phyloP scores from a whole-genome alignment of 2,797 vertebrate species.

The Jordanella pulchra region DNA sequence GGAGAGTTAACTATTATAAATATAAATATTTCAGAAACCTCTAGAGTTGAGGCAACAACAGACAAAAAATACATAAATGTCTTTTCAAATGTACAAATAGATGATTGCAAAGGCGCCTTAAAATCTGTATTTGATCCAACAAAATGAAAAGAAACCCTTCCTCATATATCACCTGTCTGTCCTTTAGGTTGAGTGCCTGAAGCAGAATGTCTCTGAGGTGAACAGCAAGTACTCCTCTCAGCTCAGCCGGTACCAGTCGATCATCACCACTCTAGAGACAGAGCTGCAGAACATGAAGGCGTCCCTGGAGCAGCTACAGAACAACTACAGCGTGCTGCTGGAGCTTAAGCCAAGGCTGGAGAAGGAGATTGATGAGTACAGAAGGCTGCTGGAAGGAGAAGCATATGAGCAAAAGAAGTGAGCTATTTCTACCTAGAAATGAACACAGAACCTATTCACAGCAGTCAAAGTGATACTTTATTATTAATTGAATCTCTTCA shows the following conservation, averaged over 20 bases:
- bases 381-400: slow-evolving; percentile 85
- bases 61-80: neutral
- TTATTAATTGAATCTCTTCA: neutral
- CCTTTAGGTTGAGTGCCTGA: slow-evolving; percentile 57
- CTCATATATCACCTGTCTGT: neutral
- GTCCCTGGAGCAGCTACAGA: slow-evolving; percentile 59
- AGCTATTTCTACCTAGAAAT: neutral
- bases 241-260: slow-evolving; percentile 64
- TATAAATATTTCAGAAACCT: neutral
- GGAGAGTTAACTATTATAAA: neutral
- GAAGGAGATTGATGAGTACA: slow-evolving; percentile 88
- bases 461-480: neutral
- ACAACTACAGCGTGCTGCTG: slow-evolving; percentile 82
- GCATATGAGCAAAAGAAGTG: slow-evolving; percentile 20
- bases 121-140: neutral
- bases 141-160: neutral
- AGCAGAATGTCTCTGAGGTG: slow-evolving; percentile 39
- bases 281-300: slow-evolving; percentile 63
- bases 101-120: too few species aligned
- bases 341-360: slow-evolving; percentile 88
- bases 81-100: neutral
- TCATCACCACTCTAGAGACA: slow-evolving; percentile 56
- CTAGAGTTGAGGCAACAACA: neutral
- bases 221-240: slow-evolving; percentile 18
- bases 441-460: neutral